Base-by-base conservation (phyloP, 1,140 invertebrate species). In the Globodera rostochiensis region DNA sequence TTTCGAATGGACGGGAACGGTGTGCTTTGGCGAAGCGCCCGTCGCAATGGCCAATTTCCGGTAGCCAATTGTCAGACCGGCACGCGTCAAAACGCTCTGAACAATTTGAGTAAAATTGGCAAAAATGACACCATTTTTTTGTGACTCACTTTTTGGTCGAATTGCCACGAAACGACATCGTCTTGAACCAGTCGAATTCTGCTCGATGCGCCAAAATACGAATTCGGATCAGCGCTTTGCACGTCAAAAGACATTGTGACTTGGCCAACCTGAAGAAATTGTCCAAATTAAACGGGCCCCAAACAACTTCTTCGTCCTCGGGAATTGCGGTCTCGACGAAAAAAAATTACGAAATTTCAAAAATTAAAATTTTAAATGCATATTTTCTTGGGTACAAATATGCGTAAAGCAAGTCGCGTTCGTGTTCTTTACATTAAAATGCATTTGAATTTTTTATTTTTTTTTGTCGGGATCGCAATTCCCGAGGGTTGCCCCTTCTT, bases 11-110 rank as follows among this genome's bases (percentile, higher is more conserved):
- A 21, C 15, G 21, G 71, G 36, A 49, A 78, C 49, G 11, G 45
- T 53, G 45, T n/a, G 67, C 11, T 69, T 80, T 15, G 83, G 73
- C 21, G 73, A 67, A 36, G 83, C 83, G 57, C 83, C 83, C 25
- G 83, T 82, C 1, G 83, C 83, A 76, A 84, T 84, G 9, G 73
- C 67, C 8, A 84, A 67, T 73, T 84, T 84, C 13, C 80, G 49
- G 50, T 85, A 84, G 53, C 49, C 45, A 57, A 84, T 47, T 5
- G 13, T 49, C 11, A 47, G 19, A 25, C 69, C 83, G 76, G 25
- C 53, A 36, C 25, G 45, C 3, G 71, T 53, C 36, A 19, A 9
- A 25, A 84, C n/a, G 1, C 11, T 81, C 73, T 77, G 53, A 82
- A 69, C 36, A 36, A 36, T 50, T 5, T 76, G 80, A 19, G 21